Base-by-base conservation (phyloP, 2,113 vertebrate species). In the Aldabrachelys gigantea region DNA sequence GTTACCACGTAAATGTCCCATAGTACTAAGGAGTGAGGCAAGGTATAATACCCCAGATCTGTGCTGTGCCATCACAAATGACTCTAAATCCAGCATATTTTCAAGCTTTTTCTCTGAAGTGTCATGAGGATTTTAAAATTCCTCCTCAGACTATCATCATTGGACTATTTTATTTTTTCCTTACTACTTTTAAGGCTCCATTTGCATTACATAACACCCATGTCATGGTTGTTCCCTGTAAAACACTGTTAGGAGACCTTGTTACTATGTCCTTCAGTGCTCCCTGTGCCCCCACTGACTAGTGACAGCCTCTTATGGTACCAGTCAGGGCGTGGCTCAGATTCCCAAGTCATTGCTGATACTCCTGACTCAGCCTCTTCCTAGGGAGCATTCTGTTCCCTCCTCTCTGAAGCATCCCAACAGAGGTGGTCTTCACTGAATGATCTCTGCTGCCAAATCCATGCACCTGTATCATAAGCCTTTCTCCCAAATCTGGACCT, bases 1-100 rank as follows among this genome's bases (percentile, higher is more conserved):
- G 96, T 94, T 94, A 82, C 82, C 56, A 83, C 62, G 59, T 81
- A 92, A 95, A 92, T 90, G 52, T 35, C 25, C 69, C 29, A 10
- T 69, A 86, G 76, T 53, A 35, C 57, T 85, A 75, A 94, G 59
- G 78, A 87, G 56, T n/a, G 84, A 95, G 75, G 22, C 84, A 89
- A 87, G 80, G 13, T 1, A 0, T 90, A 95, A 92, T 75, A 87
- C 80, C 24, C 35, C 89, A 78, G 13, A 80, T 82, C 78, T 91
- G 1, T 69, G 54, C 53, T 89, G 19, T 89, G 82, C 57, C 1
- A 0, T 95, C 85, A 93, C 3, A 17, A 25, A 41, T 31, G 53
- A 21, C 72, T 92, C 19, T 85, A 31, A 92, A 89, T 72, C 53
- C 4, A 38, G 35, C 59, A 90, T 49, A 88, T 91, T 80, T 62